These are phyloP conservation scores for Clarias laeviceps DNA, from an alignment of 2,797 vertebrate species.

Conservation along the genomic window DNA sequence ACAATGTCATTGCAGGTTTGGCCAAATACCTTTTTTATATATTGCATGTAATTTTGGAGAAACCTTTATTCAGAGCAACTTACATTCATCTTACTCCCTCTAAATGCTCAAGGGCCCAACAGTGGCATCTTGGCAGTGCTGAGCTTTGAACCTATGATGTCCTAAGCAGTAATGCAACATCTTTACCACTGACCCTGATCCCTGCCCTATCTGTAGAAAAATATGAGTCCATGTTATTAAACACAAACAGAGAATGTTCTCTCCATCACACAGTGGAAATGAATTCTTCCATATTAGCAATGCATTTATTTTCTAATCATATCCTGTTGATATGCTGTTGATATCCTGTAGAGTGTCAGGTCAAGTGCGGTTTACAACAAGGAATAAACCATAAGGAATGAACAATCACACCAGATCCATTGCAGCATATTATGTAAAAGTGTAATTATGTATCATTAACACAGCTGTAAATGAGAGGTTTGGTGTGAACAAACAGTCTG, in stretches of 20 bases:
- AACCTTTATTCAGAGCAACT: too few relatives aligned
- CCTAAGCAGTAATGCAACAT: too few relatives aligned
- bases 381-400: too few relatives aligned
- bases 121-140: too few relatives aligned
- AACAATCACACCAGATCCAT: not conserved
- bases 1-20: too few relatives aligned
- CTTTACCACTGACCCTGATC: too few relatives aligned
- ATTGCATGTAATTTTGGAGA: too few relatives aligned
- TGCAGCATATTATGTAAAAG: not conserved
- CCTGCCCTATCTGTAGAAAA: not conserved
- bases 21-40: too few relatives aligned
- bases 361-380: not conserved
- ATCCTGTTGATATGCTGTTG: not conserved
- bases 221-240: too few relatives aligned
- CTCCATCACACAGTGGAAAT: not conserved
- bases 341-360: not conserved
- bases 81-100: too few relatives aligned
- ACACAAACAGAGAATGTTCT: not conserved
- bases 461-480: not conserved
- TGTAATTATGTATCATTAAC: conserved; percentile 10
- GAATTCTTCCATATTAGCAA: not conserved
- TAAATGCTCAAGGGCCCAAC: too few relatives aligned
- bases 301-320: not conserved
- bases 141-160: too few relatives aligned
- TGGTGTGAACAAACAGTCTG: not conserved